Percentiles rank a stretch among this genome's conserved stretches.
Evolutionary conservation across 2,888 invertebrate species (phyloP).

Genomic region (Lasioglossum villosulum): DNA sequence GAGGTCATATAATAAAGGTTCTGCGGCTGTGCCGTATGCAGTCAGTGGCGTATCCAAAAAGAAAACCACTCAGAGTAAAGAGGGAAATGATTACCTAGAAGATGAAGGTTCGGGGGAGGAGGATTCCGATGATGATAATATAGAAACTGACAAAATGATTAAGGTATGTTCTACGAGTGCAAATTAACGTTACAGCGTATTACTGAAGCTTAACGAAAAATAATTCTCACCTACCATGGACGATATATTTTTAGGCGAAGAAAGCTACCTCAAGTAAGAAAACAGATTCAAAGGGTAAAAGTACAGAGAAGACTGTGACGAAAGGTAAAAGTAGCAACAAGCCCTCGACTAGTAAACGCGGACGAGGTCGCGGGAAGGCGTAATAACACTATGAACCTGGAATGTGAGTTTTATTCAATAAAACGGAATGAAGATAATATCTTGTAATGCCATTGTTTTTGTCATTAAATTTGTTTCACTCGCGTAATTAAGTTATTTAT

Average conservation of each 20-base stretch:
- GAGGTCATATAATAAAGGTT: conserved; percentile 95
- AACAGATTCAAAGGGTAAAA: conserved; percentile 51
- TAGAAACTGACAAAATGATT: conserved; percentile 91
- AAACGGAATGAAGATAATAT: background rate
- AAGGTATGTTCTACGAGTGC: conserved; percentile 86
- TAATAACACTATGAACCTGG: conserved; percentile 60
- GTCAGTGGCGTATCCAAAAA: conserved; percentile 87
- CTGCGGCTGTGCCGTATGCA: conserved; percentile 92
- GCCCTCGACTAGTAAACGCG: conserved; percentile 65
- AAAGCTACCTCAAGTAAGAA: conserved; percentile 70
- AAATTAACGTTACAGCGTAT: background rate
- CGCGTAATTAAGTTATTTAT: conserved; percentile 15
- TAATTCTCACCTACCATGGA: background rate
- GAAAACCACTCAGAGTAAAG: conserved; percentile 79
- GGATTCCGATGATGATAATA: conserved; percentile 86
- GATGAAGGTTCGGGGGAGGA: conserved; percentile 83
- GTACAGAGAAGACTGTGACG: conserved; percentile 56
- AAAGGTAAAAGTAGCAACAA: conserved; percentile 60
- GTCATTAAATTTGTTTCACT: background rate
- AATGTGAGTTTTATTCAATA: conserved; percentile 55
- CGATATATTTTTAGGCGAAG: conserved; percentile 67
- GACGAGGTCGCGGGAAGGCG: conserved; percentile 75
- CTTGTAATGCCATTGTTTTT: background rate
- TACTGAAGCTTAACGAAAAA: conserved; percentile 8
- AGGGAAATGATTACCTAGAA: conserved; percentile 83